Evolutionary conservation across 2,888 invertebrate genomes (phyloP), one percentile per base, ranked within the genome.

Genomic region (Athetis lepigone): DNA sequence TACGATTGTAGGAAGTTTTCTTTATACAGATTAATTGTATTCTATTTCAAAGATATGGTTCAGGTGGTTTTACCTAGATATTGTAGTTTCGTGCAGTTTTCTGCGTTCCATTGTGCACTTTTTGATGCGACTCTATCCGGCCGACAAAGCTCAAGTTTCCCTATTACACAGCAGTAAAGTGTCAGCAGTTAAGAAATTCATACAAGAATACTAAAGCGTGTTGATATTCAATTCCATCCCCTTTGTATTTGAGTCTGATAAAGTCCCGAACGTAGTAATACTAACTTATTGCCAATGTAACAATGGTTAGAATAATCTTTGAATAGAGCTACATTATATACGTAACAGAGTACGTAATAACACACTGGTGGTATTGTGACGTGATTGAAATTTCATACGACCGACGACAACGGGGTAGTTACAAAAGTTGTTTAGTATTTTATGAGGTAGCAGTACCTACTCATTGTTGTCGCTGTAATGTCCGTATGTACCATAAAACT

Each of bases 391-490:
- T 86, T 83, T 88, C 82, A 87, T 84, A 81, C 81, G 77, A 82
- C 77, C 70, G 71, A 62, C 79, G 73, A 75, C 76, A 75, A 72
- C 80, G 77, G 77, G 80, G 84, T 82, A 84, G 84, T 85, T 84
- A 82, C 82, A 83, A 82, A 85, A 87, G 84, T 85, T 88, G 85
- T 88, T 87, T 86, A 87, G 80, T 82, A 84, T 89, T 89, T 89
- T 88, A 88, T 85, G 86, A 84, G 82, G 80, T 77, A 80, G 80
- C 81, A 81, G 82, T 82, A 77, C n/a, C n/a, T n/a, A n/a, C 82
- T 84, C 85, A 86, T 85, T 85, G 84, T 85, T 83, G 85, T 84
- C 79, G 85, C 78, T 73, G 76, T 87, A 82, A 83, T 80, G 84
- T 85, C 80, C 83, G 79, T 80, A 80, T 80, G 77, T 80, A 80